phyloP scores from a whole-genome alignment of 2,113 vertebrate genomes.

The Mungos mungo region DNA sequence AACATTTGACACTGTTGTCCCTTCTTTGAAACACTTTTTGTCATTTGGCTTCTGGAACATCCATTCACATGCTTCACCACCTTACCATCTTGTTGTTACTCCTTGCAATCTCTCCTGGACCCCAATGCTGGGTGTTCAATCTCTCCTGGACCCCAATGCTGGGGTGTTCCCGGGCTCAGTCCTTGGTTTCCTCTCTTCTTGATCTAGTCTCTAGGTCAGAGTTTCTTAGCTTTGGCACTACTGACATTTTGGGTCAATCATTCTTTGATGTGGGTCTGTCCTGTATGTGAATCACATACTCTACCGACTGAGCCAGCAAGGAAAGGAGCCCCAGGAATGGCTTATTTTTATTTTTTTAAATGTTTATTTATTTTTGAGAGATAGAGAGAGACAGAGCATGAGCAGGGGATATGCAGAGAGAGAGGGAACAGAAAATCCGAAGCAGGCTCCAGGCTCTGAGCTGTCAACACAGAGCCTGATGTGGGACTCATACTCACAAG shows the following conservation, averaged over 20 bases:
- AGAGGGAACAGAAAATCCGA: too few relatives aligned
- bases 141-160: neutral
- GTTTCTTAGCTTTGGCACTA: neutral
- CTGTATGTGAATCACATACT: too few relatives aligned
- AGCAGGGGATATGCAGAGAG: too few relatives aligned
- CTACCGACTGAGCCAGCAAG: too few relatives aligned
- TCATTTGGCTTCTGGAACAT: neutral
- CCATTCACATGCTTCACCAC: rapidly evolving
- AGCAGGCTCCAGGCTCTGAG: too few relatives aligned
- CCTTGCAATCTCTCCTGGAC: neutral
- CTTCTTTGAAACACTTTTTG: neutral
- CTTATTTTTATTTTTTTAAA: too few relatives aligned
- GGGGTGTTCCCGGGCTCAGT: neutral
- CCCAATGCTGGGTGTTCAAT: neutral
- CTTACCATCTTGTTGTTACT: neutral
- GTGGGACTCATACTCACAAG: neutral
- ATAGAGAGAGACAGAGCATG: too few relatives aligned
- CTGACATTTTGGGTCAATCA: neutral
- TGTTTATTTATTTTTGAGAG: too few relatives aligned
- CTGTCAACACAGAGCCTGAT: too few relatives aligned
- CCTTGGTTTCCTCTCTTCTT: neutral
- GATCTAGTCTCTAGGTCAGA: neutral
- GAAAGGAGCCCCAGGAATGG: too few relatives aligned
- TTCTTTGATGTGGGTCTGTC: neutral
- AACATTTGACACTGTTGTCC: neutral